Base-by-base conservation (phyloP, 2,797 vertebrate genomes). In the Coranthus polyacanthus region DNA sequence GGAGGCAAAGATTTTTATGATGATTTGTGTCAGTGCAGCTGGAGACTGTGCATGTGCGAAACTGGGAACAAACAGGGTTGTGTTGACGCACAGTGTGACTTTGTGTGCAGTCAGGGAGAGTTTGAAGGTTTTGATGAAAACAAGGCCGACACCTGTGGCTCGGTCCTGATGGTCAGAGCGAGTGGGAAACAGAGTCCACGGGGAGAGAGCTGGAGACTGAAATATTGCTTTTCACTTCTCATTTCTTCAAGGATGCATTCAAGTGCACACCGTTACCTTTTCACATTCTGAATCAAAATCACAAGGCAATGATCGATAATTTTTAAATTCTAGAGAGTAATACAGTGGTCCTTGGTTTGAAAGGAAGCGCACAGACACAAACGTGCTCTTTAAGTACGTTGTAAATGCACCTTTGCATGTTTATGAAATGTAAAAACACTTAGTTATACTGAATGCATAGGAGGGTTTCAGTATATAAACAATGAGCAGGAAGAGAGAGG, bases 11-110 rank as follows among this genome's bases (percentile, higher is more conserved):
- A 53, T 57, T 82, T 76, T 45, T 44, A 55, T 65, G 34, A 42
- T 52, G 55, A 76, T 58, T 46, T 10, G 16, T 79, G 76, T 77
- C 72, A 70, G 49, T 56, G 51, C 20, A 20, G 65, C 18, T 53
- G 38, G 15, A 62, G 72, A 79, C n/a, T n/a, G n/a, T n/a, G n/a
- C n/a, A n/a, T n/a, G n/a, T n/a, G n/a, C n/a, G n/a, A n/a, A n/a
- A n/a, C n/a, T n/a, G n/a, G 22, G 41, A 41, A 21, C 26, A 58
- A 58, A 47, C 39, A 6, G 20, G 59, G 41, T 53, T 46, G 43
- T 50, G 43, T 50, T 60, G 36, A 38, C 60, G 39, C n/a, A 16
- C 39, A 9, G 22, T 17, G 45, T 38, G 46, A 29, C n/a, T 64
- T 55, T 59, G 16, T 21, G 53, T 58, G 55, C 39, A 38, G 49